A percentile compares a stretch with the other conserved stretches of the same genome.
phyloP scores from a whole-genome alignment of 1,140 invertebrate genomes.

The Limonius californicus region DNA sequence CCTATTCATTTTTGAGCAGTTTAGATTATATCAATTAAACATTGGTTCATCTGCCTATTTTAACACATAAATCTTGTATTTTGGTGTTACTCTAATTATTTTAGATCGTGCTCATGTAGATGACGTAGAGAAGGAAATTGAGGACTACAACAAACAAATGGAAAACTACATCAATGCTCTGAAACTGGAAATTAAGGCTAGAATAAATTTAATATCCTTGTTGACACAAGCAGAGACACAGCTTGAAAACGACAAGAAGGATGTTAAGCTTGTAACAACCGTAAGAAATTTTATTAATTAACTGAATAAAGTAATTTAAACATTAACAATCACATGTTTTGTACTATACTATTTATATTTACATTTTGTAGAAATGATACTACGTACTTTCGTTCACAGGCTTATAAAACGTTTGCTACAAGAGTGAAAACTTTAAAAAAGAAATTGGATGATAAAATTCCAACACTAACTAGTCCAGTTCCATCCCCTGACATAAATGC shows the following conservation, averaged over 20 bases:
- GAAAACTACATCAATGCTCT: slow-evolving; percentile 77
- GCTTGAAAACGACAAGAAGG: slow-evolving; percentile 83
- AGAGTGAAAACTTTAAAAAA: slow-evolving; percentile 80
- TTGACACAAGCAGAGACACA: slow-evolving; percentile 79
- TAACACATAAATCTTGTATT: background rate
- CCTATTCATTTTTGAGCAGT: too few species aligned
- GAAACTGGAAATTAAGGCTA: slow-evolving; percentile 76
- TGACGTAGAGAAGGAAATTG: slow-evolving; percentile 84
- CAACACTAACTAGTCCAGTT: slow-evolving; percentile 59
- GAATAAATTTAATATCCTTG: slow-evolving; percentile 68
- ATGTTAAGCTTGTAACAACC: slow-evolving; percentile 90
- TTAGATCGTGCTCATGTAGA: slow-evolving; percentile 78
- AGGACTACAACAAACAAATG: slow-evolving; percentile 71
- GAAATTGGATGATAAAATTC: slow-evolving; percentile 74
- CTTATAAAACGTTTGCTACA: slow-evolving; percentile 87
- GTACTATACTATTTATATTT: background rate
- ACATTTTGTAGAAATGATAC: background rate
- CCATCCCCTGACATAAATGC: slow-evolving; percentile 76
- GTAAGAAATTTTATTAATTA: slow-evolving; percentile 56
- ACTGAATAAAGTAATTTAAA: slow-evolving; percentile 18
- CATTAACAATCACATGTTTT: background rate
- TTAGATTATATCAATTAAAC: too few species aligned
- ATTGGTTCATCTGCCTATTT: too few species aligned
- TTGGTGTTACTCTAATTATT: slow-evolving; percentile 21
- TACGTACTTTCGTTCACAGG: slow-evolving; percentile 52